Percentiles rank a stretch among this genome's conserved stretches.
Evolutionary conservation across 2,888 invertebrate species (phyloP).

Genomic region (Drosophila yooni): DNA sequence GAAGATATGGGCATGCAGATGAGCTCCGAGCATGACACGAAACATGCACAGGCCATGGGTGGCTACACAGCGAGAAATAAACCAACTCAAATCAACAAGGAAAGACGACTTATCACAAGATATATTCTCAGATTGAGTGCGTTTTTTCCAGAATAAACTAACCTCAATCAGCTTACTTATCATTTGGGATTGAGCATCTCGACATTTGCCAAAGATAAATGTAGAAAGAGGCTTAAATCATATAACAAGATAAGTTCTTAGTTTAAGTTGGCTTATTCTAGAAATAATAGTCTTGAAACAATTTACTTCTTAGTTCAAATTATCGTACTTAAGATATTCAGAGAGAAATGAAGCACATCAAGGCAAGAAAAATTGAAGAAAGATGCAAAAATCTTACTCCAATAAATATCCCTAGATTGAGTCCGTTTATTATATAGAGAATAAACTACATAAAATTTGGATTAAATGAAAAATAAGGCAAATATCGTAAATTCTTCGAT

Average conservation of each 20-base stretch:
- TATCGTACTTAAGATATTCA: accelerated
- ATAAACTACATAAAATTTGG: not conserved
- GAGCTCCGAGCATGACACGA: slow-evolving; percentile 61
- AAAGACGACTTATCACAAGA: not conserved
- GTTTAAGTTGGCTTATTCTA: accelerated
- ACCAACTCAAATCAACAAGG: not conserved
- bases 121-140: not conserved
- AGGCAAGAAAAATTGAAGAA: not conserved
- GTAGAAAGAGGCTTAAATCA: too few relatives aligned
- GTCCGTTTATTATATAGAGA: accelerated
- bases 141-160: not conserved
- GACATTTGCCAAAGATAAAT: accelerated
- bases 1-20: slow-evolving; percentile 78
- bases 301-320: accelerated
- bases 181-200: not conserved
- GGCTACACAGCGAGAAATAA: not conserved
- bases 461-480: not conserved
- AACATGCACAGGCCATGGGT: slow-evolving; percentile 35
- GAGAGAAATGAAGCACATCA: not conserved
- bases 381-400: not conserved
- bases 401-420: not conserved
- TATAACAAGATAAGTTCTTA: not conserved
- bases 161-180: not conserved
- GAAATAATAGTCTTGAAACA: not conserved
- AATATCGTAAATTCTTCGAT: not conserved